Conservation (phyloP, 1,140 invertebrate genomes). For the Drosophila virilis region DNA sequence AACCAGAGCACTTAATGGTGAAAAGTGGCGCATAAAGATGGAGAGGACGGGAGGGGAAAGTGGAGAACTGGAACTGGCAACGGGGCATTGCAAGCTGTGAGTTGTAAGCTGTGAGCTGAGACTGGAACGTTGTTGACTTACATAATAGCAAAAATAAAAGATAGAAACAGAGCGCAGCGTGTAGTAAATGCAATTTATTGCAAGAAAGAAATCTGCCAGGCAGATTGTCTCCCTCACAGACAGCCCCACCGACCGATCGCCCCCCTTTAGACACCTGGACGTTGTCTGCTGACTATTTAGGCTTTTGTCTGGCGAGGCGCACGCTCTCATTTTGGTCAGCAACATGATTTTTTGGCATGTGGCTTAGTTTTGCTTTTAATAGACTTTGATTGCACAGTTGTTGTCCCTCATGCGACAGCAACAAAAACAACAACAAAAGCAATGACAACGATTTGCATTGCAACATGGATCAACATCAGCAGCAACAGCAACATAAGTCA, state of each 20-base stretch:
- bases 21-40: slow-evolving; percentile 20
- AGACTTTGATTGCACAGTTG: slow-evolving; percentile 57
- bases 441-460: slow-evolving; percentile 70
- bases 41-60: neutral
- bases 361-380: slow-evolving; percentile 78
- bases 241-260: neutral
- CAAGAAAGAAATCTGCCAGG: slow-evolving; percentile 50
- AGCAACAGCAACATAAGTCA: slow-evolving; percentile 45
- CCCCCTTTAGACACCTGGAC: neutral
- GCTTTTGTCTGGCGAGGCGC: slow-evolving; percentile 16
- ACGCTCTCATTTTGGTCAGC: slow-evolving; percentile 48
- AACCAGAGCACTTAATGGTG: slow-evolving; percentile 49
- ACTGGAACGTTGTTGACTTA: slow-evolving; percentile 50
- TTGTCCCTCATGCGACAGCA: slow-evolving; percentile 46
- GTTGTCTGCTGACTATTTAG: slow-evolving; percentile 29
- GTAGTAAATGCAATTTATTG: slow-evolving; percentile 52
- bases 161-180: slow-evolving; percentile 47
- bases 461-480: slow-evolving; percentile 44
- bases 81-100: slow-evolving; percentile 8
- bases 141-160: slow-evolving; percentile 43
- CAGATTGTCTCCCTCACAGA: slow-evolving; percentile 8
- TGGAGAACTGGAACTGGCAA: slow-evolving; percentile 34
- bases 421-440: slow-evolving; percentile 18
- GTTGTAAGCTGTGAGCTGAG: slow-evolving; percentile 24
- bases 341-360: slow-evolving; percentile 73